Percentiles rank a stretch among this genome's conserved stretches.
Evolutionary conservation across 2,797 vertebrate genomes (phyloP).

Genomic region (Brotula barbata): DNA sequence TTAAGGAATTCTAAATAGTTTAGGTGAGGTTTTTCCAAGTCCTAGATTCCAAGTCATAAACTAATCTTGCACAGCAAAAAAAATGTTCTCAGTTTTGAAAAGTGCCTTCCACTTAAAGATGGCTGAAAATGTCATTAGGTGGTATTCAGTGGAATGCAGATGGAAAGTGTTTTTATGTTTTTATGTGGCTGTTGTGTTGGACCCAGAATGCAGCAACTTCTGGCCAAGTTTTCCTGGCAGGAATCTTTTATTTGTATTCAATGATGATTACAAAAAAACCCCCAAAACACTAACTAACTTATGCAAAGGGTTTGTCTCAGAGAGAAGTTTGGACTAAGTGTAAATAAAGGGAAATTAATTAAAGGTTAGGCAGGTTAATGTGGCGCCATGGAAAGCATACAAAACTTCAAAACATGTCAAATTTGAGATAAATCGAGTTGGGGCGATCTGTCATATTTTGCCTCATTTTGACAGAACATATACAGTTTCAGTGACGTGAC

Average conservation of each 20-base stretch:
- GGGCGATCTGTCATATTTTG: constrained; percentile 85
- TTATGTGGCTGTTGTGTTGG: constrained; percentile 61
- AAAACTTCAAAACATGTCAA: constrained; percentile 82
- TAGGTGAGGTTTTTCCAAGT: constrained; percentile 24
- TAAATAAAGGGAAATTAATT: constrained; percentile 85
- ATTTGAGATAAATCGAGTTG: constrained; percentile 76
- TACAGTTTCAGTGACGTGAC: constrained; percentile 80
- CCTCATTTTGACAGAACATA: constrained; percentile 81
- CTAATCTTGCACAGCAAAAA: constrained; percentile 13
- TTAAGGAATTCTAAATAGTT: constrained; percentile 18
- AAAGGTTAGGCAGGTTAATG: constrained; percentile 77
- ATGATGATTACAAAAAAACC: constrained; percentile 65
- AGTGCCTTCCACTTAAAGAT: constrained; percentile 41
- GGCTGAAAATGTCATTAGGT: constrained; percentile 46
- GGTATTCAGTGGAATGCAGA: constrained; percentile 66
- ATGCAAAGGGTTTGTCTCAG: constrained; percentile 75
- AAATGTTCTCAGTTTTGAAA: constrained; percentile 27
- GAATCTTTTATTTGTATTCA: constrained; percentile 67
- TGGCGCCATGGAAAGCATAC: constrained; percentile 80
- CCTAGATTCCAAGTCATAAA: constrained; percentile 17
- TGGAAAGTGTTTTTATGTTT: constrained; percentile 50
- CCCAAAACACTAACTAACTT: constrained; percentile 33
- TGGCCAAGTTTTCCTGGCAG: constrained; percentile 63
- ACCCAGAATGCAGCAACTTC: constrained; percentile 59
- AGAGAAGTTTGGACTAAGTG: constrained; percentile 63